A percentile compares a stretch with the other conserved stretches of the same genome.
Evolutionary conservation across 2,888 invertebrate species (phyloP).

Genomic region (Polietes domitor): DNA sequence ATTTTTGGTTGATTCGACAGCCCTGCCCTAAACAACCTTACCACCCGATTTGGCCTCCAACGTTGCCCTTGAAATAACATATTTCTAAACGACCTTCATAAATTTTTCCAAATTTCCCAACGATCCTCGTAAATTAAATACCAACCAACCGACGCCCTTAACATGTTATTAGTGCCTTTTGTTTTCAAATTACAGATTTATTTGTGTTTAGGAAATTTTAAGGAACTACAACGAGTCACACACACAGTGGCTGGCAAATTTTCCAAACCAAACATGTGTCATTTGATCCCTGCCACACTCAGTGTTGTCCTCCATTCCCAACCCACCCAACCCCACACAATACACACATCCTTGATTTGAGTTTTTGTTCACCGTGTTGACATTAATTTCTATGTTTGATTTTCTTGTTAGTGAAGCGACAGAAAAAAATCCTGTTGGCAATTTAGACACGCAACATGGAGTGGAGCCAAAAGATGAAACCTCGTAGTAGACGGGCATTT

Average conservation of each 20-base stretch:
- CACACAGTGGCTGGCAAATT: not conserved
- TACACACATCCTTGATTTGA: not conserved
- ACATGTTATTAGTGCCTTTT: not conserved
- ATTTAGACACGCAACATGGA: not conserved
- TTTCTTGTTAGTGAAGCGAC: not conserved
- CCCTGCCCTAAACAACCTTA: too few relatives aligned
- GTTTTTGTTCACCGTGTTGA: not conserved
- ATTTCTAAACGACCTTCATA: too few relatives aligned
- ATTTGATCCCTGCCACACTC: not conserved
- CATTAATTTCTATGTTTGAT: constrained; percentile 7
- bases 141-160: not conserved
- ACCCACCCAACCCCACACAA: too few relatives aligned
- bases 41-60: too few relatives aligned
- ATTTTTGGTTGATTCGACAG: too few relatives aligned
- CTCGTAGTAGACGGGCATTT: not conserved
- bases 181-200: not conserved
- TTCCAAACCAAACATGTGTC: not conserved
- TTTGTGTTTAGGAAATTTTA: not conserved
- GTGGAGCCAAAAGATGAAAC: not conserved
- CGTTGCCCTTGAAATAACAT: too few relatives aligned
- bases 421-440: not conserved
- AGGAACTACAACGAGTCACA: not conserved
- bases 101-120: not conserved
- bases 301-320: too few relatives aligned
- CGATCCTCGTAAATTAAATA: not conserved